These are phyloP conservation scores for Tromatobia lineatoria DNA, from an alignment of 2,888 invertebrate genomes.

Conservation along the genomic window DNA sequence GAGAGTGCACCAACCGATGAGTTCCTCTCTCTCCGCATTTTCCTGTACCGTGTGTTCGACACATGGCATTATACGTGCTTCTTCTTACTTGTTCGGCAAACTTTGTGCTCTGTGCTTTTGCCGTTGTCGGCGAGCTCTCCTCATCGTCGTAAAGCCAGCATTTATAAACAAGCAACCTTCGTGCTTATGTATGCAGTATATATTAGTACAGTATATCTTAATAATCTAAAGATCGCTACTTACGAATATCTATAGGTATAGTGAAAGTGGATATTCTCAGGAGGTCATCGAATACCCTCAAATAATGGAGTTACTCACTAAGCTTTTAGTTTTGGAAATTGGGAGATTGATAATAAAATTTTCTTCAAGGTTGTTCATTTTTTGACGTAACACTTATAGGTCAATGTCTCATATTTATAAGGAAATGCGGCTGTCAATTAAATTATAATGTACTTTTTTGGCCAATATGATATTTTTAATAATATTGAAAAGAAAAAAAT, in stretches of 20 bases:
- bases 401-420: too few species aligned
- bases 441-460: too few species aligned
- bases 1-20: neutral
- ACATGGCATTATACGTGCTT: conserved; percentile 75
- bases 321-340: neutral
- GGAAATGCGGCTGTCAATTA: too few species aligned
- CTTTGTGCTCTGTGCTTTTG: conserved; percentile 38
- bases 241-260: conserved; percentile 5
- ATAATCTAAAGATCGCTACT: conserved; percentile 14
- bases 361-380: neutral
- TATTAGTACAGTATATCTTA: conserved; percentile 29
- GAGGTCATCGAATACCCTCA: neutral
- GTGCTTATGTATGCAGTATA: neutral
- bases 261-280: conserved; percentile 1
- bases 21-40: neutral
- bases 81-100: conserved; percentile 63
- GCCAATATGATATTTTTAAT: too few species aligned
- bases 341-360: neutral
- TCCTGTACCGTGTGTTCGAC: conserved; percentile 75
- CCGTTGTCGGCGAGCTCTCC: conserved; percentile 42
- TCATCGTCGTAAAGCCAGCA: conserved; percentile 64
- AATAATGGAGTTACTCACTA: neutral
- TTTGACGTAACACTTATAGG: too few species aligned
- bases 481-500: too few species aligned
- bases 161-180: conserved; percentile 55